Conservation (phyloP, 2,113 vertebrate genomes). For the Phylloscopus trochilus region DNA sequence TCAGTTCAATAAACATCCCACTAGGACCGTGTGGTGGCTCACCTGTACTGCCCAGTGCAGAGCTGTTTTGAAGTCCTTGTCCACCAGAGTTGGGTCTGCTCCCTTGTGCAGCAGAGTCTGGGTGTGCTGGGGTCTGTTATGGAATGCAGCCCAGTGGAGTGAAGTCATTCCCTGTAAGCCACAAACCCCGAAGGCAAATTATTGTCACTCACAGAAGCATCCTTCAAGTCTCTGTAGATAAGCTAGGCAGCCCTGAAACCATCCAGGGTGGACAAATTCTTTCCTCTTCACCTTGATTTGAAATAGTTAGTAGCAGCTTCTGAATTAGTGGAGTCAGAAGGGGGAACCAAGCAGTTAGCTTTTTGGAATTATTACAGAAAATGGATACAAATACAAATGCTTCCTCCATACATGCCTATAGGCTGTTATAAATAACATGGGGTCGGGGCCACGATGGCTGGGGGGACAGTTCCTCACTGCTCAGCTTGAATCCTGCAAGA, state of each 20-base stretch:
- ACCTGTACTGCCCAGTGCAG: slow-evolving; percentile 93
- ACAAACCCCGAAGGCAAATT: not conserved
- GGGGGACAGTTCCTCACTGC: not conserved
- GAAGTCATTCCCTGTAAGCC: slow-evolving; percentile 86
- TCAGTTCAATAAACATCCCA: not conserved
- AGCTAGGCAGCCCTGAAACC: not conserved
- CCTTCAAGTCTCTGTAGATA: not conserved
- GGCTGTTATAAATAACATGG: not conserved
- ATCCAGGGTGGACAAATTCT: not conserved
- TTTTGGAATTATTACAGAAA: not conserved
- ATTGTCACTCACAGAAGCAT: not conserved
- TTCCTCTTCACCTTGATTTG: not conserved
- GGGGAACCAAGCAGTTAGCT: not conserved
- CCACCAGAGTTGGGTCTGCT: slow-evolving; percentile 84
- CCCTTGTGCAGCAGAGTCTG: slow-evolving; percentile 83
- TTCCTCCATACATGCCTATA: not conserved
- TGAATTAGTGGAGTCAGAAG: not conserved
- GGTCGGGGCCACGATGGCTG: rapidly evolving
- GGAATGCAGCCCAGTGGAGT: slow-evolving; percentile 90
- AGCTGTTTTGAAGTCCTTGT: slow-evolving; percentile 88
- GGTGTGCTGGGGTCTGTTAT: slow-evolving; percentile 83
- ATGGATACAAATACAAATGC: not conserved
- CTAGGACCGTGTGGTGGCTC: not conserved
- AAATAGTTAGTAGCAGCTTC: not conserved
- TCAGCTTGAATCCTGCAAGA: not conserved